These are phyloP conservation scores for Rhagoletis pomonella DNA, from an alignment of 1,140 invertebrate genomes.

Conservation along the genomic window DNA sequence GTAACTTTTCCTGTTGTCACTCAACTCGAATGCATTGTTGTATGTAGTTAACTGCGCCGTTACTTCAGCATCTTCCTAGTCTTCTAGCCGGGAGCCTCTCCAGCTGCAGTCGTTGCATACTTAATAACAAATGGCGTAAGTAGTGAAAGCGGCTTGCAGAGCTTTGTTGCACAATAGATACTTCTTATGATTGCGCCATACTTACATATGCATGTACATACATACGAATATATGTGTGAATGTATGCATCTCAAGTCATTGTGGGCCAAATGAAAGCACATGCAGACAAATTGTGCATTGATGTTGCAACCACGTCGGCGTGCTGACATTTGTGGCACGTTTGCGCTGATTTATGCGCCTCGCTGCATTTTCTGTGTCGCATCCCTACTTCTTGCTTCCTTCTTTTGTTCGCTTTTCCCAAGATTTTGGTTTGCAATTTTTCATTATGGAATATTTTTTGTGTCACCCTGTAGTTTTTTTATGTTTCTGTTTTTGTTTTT, in stretches of 20 bases:
- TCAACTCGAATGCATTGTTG: slow-evolving; percentile 35
- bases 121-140: slow-evolving; percentile 22
- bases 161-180: slow-evolving; percentile 6
- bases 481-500: background rate
- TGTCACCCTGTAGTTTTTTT: background rate
- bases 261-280: background rate
- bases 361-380: slow-evolving; percentile 14
- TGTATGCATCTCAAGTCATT: background rate
- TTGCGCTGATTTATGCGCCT: slow-evolving; percentile 41
- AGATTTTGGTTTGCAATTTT: slow-evolving; percentile 3
- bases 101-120: background rate
- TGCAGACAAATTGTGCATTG: background rate
- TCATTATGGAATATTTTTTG: background rate
- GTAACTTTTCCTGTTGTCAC: slow-evolving; percentile 46
- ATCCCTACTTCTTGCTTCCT: slow-evolving; percentile 1
- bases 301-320: slow-evolving; percentile 20
- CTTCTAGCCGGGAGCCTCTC: background rate
- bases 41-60: background rate
- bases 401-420: background rate
- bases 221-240: background rate
- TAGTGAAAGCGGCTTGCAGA: slow-evolving; percentile 27
- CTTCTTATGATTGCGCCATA: slow-evolving; percentile 4
- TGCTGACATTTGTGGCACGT: slow-evolving; percentile 35
- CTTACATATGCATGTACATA: background rate
- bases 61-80: background rate